phyloP scores from a whole-genome alignment of 2,113 vertebrate genomes.

The Marmota monax region DNA sequence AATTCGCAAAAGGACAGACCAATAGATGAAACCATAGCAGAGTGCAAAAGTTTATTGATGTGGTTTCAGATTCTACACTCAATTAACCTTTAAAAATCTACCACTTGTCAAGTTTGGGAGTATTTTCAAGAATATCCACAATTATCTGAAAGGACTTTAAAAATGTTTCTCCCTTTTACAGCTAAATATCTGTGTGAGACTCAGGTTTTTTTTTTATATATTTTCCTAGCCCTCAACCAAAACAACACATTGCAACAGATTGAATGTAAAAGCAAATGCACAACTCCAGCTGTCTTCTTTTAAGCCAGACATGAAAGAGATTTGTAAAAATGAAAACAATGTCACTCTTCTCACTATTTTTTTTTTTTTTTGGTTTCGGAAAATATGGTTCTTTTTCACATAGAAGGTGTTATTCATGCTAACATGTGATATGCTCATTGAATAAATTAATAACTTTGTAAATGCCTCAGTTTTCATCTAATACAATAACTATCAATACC shows the following conservation, averaged over 20 bases:
- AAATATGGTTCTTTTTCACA: conserved; percentile 40
- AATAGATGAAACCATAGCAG: neutral
- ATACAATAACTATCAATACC: neutral
- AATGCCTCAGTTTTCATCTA: neutral
- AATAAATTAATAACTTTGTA: neutral
- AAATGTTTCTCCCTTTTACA: conserved; percentile 47
- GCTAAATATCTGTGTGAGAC: neutral
- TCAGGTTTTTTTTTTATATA: conserved; percentile 3
- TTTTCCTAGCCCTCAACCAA: neutral
- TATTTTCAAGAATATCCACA: conserved; percentile 52
- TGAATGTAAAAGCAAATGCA: conserved; percentile 17
- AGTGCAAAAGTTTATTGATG: neutral
- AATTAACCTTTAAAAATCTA: conserved; percentile 53
- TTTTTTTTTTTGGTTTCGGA: neutral
- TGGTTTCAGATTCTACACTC: neutral
- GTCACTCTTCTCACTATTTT: neutral
- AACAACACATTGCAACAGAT: conserved; percentile 32
- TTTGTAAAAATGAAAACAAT: conserved; percentile 26
- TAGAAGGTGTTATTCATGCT: neutral
- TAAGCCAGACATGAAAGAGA: conserved; percentile 16
- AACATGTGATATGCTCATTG: neutral
- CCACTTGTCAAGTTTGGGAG: neutral
- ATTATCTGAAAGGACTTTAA: conserved; percentile 52
- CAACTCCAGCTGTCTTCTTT: conserved; percentile 41
- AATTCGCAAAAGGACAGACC: neutral